These are phyloP conservation scores for Fopius arisanus DNA, from an alignment of 1,140 invertebrate genomes.

Conservation along the genomic window DNA sequence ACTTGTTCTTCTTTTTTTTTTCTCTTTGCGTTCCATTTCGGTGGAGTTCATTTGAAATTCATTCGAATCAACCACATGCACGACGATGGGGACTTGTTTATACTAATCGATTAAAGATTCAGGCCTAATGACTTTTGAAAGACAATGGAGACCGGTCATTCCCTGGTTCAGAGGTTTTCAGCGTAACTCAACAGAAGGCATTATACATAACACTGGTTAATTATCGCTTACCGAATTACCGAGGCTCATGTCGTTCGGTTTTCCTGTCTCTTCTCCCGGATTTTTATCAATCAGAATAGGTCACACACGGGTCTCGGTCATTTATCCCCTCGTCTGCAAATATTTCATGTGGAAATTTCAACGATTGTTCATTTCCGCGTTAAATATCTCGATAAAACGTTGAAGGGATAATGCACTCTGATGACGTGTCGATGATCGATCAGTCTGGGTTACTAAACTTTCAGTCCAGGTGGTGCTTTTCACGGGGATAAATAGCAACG, in stretches of 20 bases:
- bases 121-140: constrained; percentile 3
- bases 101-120: constrained; percentile 5
- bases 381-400: neutral
- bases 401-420: neutral
- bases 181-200: neutral
- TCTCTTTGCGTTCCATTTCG: neutral
- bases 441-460: neutral
- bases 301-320: too few species aligned
- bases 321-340: too few species aligned
- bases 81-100: neutral
- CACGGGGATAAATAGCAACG: constrained; percentile 5
- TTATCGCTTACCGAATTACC: neutral
- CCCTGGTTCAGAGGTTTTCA: neutral
- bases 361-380: too few species aligned
- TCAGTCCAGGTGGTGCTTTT: neutral
- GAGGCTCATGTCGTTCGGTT: neutral
- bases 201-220: neutral
- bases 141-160: constrained; percentile 6
- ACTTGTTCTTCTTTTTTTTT: neutral
- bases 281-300: too few species aligned
- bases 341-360: too few species aligned
- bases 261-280: neutral
- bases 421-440: constrained; percentile 1
- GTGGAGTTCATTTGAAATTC: neutral
- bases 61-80: neutral